These are phyloP conservation scores for Stylophora pistillata DNA, from an alignment of 64 coral and sea anemone genomes.

Conservation along the genomic window DNA sequence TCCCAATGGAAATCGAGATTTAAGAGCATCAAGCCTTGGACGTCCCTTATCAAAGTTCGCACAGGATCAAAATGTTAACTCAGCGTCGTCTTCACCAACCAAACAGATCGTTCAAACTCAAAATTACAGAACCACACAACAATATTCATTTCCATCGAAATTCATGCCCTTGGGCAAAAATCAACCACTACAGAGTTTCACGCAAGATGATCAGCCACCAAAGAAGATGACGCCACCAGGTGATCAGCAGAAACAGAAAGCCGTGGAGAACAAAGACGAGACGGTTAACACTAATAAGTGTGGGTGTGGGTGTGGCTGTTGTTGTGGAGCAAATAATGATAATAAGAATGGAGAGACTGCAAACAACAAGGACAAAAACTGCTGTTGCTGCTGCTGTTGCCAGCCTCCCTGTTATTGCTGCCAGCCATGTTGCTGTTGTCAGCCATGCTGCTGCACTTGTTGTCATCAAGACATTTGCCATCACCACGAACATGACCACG, in stretches of 20 bases:
- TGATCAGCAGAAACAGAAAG: not conserved
- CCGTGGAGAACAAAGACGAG: not conserved
- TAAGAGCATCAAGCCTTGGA: not conserved
- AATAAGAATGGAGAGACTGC: not conserved
- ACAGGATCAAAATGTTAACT: not conserved
- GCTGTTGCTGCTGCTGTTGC: constrained; percentile 16
- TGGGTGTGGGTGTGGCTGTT: not conserved
- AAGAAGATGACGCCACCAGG: not conserved
- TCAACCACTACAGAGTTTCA: not conserved
- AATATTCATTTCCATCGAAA: not conserved
- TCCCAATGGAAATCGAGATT: not conserved
- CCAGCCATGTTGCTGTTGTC: constrained; percentile 15
- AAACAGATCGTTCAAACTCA: not conserved
- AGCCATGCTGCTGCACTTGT: constrained; percentile 9
- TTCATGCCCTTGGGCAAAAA: not conserved
- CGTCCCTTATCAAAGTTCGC: not conserved
- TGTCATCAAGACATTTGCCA: not conserved
- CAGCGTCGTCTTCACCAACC: not conserved
- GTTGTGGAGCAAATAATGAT: constrained; percentile 9
- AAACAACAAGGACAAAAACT: not conserved
- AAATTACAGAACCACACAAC: not conserved
- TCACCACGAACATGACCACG: not conserved
- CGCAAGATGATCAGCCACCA: not conserved
- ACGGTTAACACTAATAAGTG: not conserved
- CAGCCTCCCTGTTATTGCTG: not conserved